These are phyloP conservation scores for Drosophila rubida DNA, from an alignment of 2,888 invertebrate genomes.

Conservation along the genomic window DNA sequence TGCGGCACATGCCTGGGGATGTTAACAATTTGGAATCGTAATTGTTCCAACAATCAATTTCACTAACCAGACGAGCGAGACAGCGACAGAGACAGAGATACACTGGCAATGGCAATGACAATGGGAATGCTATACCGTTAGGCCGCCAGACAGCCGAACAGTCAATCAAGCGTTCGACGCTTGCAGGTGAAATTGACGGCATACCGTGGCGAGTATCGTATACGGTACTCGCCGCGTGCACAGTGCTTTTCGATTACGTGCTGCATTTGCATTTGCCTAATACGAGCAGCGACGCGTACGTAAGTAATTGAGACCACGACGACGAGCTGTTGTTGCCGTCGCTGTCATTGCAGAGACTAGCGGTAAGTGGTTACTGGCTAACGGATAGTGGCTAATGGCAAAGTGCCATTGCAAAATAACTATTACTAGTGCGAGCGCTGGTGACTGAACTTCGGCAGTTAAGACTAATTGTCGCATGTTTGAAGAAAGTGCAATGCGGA, in stretches of 20 bases:
- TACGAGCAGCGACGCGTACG: slow-evolving; percentile 16
- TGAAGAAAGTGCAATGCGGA: slow-evolving; percentile 51
- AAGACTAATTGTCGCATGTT: slow-evolving; percentile 17
- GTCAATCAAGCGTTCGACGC: slow-evolving; percentile 54
- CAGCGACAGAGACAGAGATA: slow-evolving; percentile 22
- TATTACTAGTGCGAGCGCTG: slow-evolving; percentile 26
- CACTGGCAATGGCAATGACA: slow-evolving; percentile 49
- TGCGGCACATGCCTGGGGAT: slow-evolving; percentile 35
- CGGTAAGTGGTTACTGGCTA: slow-evolving; percentile 11
- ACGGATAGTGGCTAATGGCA: background rate
- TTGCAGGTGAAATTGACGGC: slow-evolving; percentile 61
- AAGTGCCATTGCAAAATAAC: slow-evolving; percentile 58
- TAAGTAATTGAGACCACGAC: slow-evolving; percentile 63
- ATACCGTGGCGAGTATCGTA: background rate
- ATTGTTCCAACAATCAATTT: slow-evolving; percentile 65
- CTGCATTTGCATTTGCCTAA: slow-evolving; percentile 70
- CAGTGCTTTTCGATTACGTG: slow-evolving; percentile 71
- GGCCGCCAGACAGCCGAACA: slow-evolving; percentile 25
- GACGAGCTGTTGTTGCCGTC: background rate
- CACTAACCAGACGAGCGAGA: slow-evolving; percentile 55
- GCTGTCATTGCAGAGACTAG: slow-evolving; percentile 41
- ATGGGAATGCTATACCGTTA: slow-evolving; percentile 60
- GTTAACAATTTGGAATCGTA: slow-evolving; percentile 58
- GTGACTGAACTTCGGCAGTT: slow-evolving; percentile 63
- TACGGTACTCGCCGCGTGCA: slow-evolving; percentile 12